Conservation (phyloP, 1,140 invertebrate species). For the Berghia stephanieae region DNA sequence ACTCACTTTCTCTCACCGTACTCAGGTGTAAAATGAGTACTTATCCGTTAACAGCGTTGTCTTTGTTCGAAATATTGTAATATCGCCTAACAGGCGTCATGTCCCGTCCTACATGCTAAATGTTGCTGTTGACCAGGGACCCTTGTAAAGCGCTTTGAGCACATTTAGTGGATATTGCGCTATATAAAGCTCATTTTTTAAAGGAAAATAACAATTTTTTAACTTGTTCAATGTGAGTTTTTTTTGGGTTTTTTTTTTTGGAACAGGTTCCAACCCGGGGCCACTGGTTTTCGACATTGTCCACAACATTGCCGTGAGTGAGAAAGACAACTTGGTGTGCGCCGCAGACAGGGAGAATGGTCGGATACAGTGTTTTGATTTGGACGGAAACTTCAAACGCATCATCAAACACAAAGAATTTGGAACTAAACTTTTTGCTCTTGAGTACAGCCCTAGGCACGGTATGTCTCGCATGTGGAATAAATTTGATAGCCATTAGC, state of each 20-base stretch:
- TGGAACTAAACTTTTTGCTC: conserved; percentile 64
- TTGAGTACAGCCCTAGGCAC: conserved; percentile 56
- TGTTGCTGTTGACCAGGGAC: too few species aligned
- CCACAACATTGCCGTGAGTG: conserved; percentile 85
- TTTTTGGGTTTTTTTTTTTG: neutral
- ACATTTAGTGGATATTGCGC: too few species aligned
- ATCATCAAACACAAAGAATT: conserved; percentile 59
- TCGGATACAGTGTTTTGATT: conserved; percentile 73
- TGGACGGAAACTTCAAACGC: conserved; percentile 56
- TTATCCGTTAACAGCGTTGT: too few species aligned
- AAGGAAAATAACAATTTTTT: neutral
- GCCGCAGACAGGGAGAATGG: conserved; percentile 94
- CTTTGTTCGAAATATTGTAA: too few species aligned
- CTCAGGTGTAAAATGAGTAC: too few species aligned
- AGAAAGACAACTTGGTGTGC: conserved; percentile 84
- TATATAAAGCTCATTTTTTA: too few species aligned
- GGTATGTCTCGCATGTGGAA: conserved; percentile 38
- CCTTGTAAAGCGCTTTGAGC: too few species aligned
- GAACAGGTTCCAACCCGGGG: conserved; percentile 20
- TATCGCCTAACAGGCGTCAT: too few species aligned
- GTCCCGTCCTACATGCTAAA: too few species aligned
- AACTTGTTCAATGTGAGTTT: neutral
- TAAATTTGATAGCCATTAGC: neutral
- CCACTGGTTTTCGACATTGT: conserved; percentile 75
- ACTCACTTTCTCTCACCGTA: too few species aligned